Conservation (phyloP, 2,888 invertebrate genomes). For the Diploptera punctata region DNA sequence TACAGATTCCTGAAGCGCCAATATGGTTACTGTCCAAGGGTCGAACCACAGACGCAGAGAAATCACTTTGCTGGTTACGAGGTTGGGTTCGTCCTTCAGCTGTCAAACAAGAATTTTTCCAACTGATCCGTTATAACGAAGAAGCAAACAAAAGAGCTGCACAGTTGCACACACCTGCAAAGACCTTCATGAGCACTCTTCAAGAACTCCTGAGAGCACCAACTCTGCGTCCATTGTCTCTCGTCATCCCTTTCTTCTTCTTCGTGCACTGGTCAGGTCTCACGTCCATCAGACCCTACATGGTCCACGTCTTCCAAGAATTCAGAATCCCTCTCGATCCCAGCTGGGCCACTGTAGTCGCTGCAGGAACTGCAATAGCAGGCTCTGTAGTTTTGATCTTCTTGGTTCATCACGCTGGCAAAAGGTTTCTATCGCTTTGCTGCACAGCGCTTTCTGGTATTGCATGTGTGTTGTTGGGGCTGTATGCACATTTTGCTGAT, state of each 20-base stretch:
- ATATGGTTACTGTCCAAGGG: slow-evolving; percentile 16
- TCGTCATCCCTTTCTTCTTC: slow-evolving; percentile 62
- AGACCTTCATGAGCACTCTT: background rate
- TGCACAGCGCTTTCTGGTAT: background rate
- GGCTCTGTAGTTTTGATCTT: background rate
- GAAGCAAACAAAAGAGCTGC: background rate
- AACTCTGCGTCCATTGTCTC: slow-evolving; percentile 59
- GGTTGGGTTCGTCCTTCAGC: slow-evolving; percentile 62
- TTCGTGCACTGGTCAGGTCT: slow-evolving; percentile 61
- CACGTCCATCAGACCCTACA: slow-evolving; percentile 60
- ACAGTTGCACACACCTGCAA: background rate
- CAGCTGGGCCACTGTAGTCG: slow-evolving; percentile 57
- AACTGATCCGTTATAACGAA: slow-evolving; percentile 58
- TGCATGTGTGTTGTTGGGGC: background rate
- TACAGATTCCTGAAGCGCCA: slow-evolving; percentile 9
- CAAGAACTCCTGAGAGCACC: slow-evolving; percentile 59
- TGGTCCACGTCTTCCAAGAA: slow-evolving; percentile 61
- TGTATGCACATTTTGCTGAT: background rate
- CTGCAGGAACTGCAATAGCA: background rate
- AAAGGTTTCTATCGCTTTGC: background rate
- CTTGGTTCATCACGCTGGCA: slow-evolving; percentile 3
- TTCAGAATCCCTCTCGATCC: slow-evolving; percentile 51
- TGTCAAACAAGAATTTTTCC: slow-evolving; percentile 60
- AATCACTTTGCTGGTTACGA: slow-evolving; percentile 56
- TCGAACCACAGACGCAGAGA: background rate